phyloP scores from a whole-genome alignment of 2,797 vertebrate species.

The Dryobates pubescens region DNA sequence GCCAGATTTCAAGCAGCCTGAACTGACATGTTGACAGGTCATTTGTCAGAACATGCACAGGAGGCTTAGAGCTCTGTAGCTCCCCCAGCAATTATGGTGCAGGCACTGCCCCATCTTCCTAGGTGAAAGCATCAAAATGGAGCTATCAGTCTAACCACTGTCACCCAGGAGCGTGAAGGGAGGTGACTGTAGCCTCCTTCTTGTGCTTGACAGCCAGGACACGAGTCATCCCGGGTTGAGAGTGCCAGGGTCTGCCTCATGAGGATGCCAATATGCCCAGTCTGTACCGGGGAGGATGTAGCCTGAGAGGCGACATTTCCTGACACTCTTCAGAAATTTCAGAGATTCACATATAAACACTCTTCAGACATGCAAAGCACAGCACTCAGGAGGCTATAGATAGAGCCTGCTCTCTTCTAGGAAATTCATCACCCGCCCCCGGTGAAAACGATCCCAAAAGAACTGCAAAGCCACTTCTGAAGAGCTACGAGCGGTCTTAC shows the following conservation, averaged over 20 bases:
- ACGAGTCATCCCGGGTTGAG: not conserved
- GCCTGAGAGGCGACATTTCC: not conserved
- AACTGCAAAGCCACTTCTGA: not conserved
- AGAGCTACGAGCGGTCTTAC: slow-evolving; percentile 24
- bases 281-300: not conserved
- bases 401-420: slow-evolving; percentile 36
- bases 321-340: not conserved
- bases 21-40: not conserved
- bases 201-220: not conserved
- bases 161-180: not conserved
- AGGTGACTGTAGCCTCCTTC: not conserved
- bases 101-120: not conserved
- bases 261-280: not conserved
- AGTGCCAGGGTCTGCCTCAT: not conserved
- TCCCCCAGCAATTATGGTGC: not conserved
- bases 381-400: slow-evolving; percentile 12
- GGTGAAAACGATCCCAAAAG: not conserved
- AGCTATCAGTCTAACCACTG: not conserved
- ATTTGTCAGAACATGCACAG: not conserved
- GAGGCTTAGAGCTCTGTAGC: not conserved
- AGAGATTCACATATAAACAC: not conserved
- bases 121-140: not conserved
- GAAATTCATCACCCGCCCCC: not conserved
- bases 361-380: not conserved
- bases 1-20: not conserved